phyloP scores from a whole-genome alignment of 2,113 vertebrate species.

The Tetrax tetrax region DNA sequence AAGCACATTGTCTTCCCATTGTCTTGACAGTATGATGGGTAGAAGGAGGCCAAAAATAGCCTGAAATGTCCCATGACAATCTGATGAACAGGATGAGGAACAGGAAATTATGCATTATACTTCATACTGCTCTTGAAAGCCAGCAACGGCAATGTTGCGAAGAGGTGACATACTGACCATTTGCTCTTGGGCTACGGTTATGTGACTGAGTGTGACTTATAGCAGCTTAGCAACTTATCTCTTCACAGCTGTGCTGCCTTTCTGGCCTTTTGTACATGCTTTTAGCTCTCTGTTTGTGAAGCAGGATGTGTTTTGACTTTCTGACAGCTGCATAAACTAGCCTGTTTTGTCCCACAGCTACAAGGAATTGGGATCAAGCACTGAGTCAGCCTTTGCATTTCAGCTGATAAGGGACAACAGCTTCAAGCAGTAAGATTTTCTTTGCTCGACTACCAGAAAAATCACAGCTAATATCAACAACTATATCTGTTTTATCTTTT shows the following conservation, averaged over 20 bases:
- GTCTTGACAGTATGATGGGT: neutral
- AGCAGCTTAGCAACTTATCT: neutral
- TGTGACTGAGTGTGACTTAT: neutral
- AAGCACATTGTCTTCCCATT: neutral
- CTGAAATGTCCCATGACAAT: neutral
- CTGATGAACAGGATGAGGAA: neutral
- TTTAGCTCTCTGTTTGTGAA: neutral
- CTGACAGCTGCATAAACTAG: neutral
- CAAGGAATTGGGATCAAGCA: neutral
- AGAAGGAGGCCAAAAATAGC: neutral
- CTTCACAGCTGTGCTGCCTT: neutral
- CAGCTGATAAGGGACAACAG: neutral
- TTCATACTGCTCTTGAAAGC: neutral
- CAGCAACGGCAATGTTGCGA: neutral
- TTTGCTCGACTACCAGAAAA: neutral
- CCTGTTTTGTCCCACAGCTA: neutral
- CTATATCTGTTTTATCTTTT: neutral
- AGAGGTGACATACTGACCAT: neutral
- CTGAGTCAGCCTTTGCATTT: neutral
- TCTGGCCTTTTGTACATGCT: neutral
- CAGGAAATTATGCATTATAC: neutral
- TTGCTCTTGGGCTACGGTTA: neutral
- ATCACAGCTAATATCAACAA: neutral
- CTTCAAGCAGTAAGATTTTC: neutral
- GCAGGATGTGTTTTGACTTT: neutral